phyloP scores from a whole-genome alignment of 2,797 vertebrate species.

The Chrosomus eos region DNA sequence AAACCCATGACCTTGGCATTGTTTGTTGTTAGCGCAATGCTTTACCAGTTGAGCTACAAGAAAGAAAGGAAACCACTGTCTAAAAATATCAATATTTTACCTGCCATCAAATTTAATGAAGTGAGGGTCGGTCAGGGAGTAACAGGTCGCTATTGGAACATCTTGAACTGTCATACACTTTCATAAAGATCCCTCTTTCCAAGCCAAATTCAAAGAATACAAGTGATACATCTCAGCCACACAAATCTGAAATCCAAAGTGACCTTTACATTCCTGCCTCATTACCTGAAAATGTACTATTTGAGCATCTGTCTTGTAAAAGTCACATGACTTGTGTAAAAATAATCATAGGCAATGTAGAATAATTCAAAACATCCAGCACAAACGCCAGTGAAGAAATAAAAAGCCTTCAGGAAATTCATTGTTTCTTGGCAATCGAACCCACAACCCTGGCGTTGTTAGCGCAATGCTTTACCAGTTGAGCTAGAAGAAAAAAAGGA shows the following conservation, averaged over 20 bases:
- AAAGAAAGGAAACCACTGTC: neutral
- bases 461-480: neutral
- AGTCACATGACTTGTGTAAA: neutral
- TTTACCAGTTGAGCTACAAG: neutral
- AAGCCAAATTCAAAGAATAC: neutral
- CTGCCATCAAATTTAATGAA: conserved; percentile 83
- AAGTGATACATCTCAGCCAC: neutral
- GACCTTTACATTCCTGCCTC: conserved; percentile 30
- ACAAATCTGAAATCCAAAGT: conserved; percentile 4
- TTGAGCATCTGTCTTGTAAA: conserved; percentile 11
- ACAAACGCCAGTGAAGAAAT: neutral
- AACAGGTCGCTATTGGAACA: conserved; percentile 77
- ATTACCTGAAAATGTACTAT: conserved; percentile 21
- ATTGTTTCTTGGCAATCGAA: neutral
- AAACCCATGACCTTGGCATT: neutral
- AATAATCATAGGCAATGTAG: neutral
- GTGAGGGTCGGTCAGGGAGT: conserved; percentile 83
- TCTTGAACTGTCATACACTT: conserved; percentile 73
- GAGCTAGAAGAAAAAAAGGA: neutral
- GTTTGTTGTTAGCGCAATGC: neutral
- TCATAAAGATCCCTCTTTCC: conserved; percentile 19
- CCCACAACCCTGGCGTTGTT: neutral
- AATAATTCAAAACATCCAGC: neutral
- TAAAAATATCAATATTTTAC: conserved; percentile 65
- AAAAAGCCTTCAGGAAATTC: neutral